These are phyloP conservation scores for Peromyscus maniculatus DNA, from an alignment of 2,113 vertebrate genomes.

Conservation along the genomic window DNA sequence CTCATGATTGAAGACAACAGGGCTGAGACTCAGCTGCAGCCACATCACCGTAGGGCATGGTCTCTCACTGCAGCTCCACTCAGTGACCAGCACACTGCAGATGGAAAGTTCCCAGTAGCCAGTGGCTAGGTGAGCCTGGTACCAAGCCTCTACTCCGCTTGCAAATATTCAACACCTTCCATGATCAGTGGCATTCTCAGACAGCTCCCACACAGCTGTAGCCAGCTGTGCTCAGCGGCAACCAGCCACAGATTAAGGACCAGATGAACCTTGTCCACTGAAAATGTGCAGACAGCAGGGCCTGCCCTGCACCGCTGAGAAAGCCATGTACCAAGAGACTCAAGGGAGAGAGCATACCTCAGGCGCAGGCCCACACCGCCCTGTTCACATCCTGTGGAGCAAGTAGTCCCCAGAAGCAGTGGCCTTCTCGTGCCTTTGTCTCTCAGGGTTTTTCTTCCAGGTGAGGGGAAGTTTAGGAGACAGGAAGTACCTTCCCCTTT, in stretches of 20 bases:
- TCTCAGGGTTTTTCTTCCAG: neutral
- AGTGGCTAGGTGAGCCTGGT: slow-evolving; percentile 63
- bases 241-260: neutral
- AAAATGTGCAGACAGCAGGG: slow-evolving; percentile 60
- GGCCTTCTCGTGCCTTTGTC: neutral
- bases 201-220: slow-evolving; percentile 86
- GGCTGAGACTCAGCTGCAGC: slow-evolving; percentile 50
- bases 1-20: slow-evolving; percentile 67
- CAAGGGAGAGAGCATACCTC: neutral
- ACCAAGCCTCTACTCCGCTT: slow-evolving; percentile 50
- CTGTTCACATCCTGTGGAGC: slow-evolving; percentile 16
- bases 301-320: slow-evolving; percentile 13
- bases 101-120: neutral
- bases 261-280: slow-evolving; percentile 64
- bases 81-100: neutral
- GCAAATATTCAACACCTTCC: slow-evolving; percentile 76
- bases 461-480: neutral
- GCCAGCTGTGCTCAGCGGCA: slow-evolving; percentile 86
- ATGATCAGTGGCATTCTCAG: slow-evolving; percentile 83
- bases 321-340: slow-evolving; percentile 24
- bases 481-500: neutral
- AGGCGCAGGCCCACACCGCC: neutral
- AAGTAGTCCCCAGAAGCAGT: slow-evolving; percentile 27
- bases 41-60: slow-evolving; percentile 71
- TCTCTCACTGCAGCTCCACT: neutral